phyloP scores from a whole-genome alignment of 2,888 invertebrate genomes.

The Perdita meconis region DNA sequence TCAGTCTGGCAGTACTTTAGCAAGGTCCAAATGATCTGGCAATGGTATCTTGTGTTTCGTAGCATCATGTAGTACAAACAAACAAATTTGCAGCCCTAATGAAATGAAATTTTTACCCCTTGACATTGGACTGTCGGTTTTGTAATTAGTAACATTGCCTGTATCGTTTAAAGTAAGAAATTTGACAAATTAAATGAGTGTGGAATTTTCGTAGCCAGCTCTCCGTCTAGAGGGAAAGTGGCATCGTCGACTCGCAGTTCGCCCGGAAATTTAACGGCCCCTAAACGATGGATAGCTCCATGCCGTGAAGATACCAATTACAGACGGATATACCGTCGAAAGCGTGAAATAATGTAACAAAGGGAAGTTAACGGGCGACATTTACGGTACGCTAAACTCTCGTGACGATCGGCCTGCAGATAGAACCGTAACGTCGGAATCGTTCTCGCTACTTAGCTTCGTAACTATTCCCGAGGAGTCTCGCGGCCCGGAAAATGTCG shows the following conservation, averaged over 20 bases:
- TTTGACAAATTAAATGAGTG: too few relatives aligned
- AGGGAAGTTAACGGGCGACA: constrained; percentile 62
- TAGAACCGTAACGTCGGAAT: constrained; percentile 49
- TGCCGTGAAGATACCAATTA: constrained; percentile 44
- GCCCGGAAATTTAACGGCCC: constrained; percentile 40
- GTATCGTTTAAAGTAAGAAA: too few relatives aligned
- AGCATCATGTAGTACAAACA: too few relatives aligned
- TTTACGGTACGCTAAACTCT: constrained; percentile 60
- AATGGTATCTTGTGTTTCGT: too few relatives aligned
- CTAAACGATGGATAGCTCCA: constrained; percentile 9
- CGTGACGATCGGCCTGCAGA: constrained; percentile 49
- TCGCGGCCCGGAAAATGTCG: constrained; percentile 42
- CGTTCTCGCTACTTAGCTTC: constrained; percentile 52
- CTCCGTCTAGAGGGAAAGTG: constrained; percentile 33
- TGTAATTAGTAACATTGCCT: too few relatives aligned
- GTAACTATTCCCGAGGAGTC: constrained; percentile 23
- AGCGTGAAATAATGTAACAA: constrained; percentile 55
- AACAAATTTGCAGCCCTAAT: too few relatives aligned
- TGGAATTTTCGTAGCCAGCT: too few relatives aligned
- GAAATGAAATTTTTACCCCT: too few relatives aligned
- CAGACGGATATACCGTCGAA: constrained; percentile 37
- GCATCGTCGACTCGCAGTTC: constrained; percentile 19
- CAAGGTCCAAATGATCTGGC: too few relatives aligned
- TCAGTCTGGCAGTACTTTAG: too few relatives aligned
- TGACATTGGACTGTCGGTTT: too few relatives aligned